Evolutionary conservation across 1,140 invertebrate genomes (phyloP).

Genomic region (Panagrolaimus sp.): DNA sequence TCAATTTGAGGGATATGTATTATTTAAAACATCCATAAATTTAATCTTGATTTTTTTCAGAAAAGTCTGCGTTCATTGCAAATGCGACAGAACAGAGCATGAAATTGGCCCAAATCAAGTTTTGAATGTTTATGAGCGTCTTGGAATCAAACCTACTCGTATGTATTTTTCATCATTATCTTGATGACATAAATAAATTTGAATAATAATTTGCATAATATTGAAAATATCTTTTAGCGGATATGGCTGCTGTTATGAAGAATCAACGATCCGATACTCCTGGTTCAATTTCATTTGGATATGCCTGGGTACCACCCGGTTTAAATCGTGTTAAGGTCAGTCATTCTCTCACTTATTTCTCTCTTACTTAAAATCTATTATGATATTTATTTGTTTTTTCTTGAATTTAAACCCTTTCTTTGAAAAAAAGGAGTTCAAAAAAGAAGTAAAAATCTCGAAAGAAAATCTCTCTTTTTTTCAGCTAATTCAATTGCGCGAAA

Average conservation of each 20-base stretch:
- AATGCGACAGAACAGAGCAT: conserved; percentile 57
- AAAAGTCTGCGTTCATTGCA: conserved; percentile 59
- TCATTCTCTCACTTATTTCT: not conserved
- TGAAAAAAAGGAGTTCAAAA: no score
- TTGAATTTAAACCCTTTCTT: no score
- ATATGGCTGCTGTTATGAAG: conserved; percentile 38
- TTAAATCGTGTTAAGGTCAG: conserved; percentile 50
- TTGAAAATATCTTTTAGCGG: conserved; percentile 14
- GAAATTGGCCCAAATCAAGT: conserved; percentile 51
- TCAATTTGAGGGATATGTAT: no score
- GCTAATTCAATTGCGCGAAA: no score
- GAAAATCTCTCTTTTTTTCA: no score
- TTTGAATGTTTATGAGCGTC: conserved; percentile 56
- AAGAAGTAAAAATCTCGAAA: no score
- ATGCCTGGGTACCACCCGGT: conserved; percentile 58
- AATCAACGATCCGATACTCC: conserved; percentile 30
- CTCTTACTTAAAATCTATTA: no score
- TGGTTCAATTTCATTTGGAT: conserved; percentile 55
- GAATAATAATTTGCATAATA: not conserved
- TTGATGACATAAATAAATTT: not conserved
- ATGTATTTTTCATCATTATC: not conserved
- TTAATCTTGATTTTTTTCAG: conserved; percentile 39
- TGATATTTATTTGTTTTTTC: no score
- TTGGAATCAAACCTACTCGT: conserved; percentile 56
- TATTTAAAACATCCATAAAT: no score